Percentiles rank a stretch among this genome's conserved stretches.
Conservation (phyloP, 2,113 vertebrate genomes). For the Helogale parvula region DNA sequence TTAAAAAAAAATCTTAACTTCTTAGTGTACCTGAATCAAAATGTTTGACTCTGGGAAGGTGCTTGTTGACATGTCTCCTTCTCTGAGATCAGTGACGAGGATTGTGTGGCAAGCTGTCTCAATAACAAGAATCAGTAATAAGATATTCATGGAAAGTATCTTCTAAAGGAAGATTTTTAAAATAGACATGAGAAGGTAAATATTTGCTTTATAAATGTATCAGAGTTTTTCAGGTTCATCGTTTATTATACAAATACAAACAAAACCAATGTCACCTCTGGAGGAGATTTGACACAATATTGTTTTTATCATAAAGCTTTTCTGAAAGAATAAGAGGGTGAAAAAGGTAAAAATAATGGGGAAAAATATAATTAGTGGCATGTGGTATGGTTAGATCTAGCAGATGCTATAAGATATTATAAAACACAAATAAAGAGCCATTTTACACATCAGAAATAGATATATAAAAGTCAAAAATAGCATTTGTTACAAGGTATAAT, state of each 20-base stretch:
- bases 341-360: too few species aligned
- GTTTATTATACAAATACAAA: neutral
- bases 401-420: neutral
- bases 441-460: neutral
- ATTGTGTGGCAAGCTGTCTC: neutral
- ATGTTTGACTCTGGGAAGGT: neutral
- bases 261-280: neutral
- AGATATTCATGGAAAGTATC: neutral
- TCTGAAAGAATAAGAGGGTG: neutral
- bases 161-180: neutral
- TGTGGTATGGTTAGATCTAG: neutral
- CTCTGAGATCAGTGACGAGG: neutral
- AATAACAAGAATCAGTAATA: neutral
- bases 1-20: neutral
- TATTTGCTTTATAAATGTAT: neutral
- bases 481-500: neutral
- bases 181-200: neutral
- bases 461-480: neutral
- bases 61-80: too few species aligned
- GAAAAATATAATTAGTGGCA: neutral
- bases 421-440: neutral
- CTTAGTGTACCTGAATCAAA: neutral
- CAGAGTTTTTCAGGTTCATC: neutral
- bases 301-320: neutral
- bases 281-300: neutral